Evolutionary conservation across 2,888 invertebrate species (phyloP), one percentile per base, ranked within the genome.

Genomic region (Cinara cedri): DNA sequence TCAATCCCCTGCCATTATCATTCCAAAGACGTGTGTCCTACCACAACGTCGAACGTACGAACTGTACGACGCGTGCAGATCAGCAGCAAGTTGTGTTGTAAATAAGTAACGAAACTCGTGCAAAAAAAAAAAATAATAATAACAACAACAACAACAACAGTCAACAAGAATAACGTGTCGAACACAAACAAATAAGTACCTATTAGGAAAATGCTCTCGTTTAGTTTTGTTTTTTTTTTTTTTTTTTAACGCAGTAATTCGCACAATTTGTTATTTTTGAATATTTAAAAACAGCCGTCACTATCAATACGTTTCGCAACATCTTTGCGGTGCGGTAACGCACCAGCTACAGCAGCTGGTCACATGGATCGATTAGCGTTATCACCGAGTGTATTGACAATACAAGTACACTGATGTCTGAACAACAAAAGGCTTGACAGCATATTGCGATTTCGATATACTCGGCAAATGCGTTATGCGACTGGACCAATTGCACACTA

Each of bases 331-430:
- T 21, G 1, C 19, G 49, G n/a, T n/a, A 24, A 14, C 14, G 24
- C 68, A 10, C 24, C 24, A 14, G 8, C 34, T 13, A 6, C 21
- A 44, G 4, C 76, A 76, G 78, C 78, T 78, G 68, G 24, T 78
- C 66, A 34, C 66, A 49, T n/a, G 49, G 70, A 70, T 78, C 78
- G 78, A 78, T 78, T 60, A 70, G 60, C 8, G 78, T 78, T 78
- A 78, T 78, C 78, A 78, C 72, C 6, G 14, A 14, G 24, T 57
- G n/a, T 4, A 34, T 26, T 63, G 21, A 4, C 68, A 26, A 19
- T 49, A 49, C 13, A 6, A 34, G 54, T 49, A 60, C 57, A 54
- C 34, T 34, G 24, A 24, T 57, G 46, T 44, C 19, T 14, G 60
- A n/a, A 60, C 42, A 70, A 78, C 78, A 78, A 78, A 78, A 78